Conservation (phyloP, 1,140 invertebrate genomes). For the Aphelinus certus region DNA sequence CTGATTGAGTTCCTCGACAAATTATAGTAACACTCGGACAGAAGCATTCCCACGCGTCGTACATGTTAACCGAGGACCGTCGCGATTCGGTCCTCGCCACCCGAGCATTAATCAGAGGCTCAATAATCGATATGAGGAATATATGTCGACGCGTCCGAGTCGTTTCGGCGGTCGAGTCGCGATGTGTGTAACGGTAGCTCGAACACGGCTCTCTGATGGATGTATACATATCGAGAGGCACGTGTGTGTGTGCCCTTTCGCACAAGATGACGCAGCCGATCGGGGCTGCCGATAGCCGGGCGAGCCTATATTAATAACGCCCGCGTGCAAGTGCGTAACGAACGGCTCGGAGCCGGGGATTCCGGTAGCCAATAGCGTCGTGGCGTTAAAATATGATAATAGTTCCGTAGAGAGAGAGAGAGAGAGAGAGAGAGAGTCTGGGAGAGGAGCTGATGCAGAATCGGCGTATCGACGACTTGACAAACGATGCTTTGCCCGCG, state of each 20-base stretch:
- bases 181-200: not conserved
- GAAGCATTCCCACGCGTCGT: conserved; percentile 22
- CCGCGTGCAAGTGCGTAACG: too few relatives aligned
- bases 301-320: conserved; percentile 31
- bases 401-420: conserved; percentile 8
- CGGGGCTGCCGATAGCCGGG: conserved; percentile 28
- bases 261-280: conserved; percentile 23
- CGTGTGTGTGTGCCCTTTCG: conserved; percentile 5
- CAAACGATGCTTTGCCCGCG: conserved; percentile 61
- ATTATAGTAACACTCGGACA: too few relatives aligned
- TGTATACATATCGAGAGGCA: conserved; percentile 9
- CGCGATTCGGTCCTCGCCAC: too few relatives aligned
- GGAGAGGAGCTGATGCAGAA: conserved; percentile 48
- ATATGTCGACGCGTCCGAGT: not conserved
- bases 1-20: too few relatives aligned
- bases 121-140: conserved; percentile 24
- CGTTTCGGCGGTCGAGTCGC: not conserved
- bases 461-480: conserved; percentile 66
- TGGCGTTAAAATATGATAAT: conserved; percentile 67
- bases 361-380: conserved; percentile 62
- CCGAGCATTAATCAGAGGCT: not conserved
- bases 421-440: too few relatives aligned
- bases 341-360: conserved; percentile 43
- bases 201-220: conserved; percentile 1
- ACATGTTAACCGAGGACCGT: too few relatives aligned